A percentile compares a stretch with the other conserved stretches of the same genome.
These are phyloP conservation scores for Mesochorus sp. DNA, from an alignment of 2,888 invertebrate species.

Conservation along the genomic window DNA sequence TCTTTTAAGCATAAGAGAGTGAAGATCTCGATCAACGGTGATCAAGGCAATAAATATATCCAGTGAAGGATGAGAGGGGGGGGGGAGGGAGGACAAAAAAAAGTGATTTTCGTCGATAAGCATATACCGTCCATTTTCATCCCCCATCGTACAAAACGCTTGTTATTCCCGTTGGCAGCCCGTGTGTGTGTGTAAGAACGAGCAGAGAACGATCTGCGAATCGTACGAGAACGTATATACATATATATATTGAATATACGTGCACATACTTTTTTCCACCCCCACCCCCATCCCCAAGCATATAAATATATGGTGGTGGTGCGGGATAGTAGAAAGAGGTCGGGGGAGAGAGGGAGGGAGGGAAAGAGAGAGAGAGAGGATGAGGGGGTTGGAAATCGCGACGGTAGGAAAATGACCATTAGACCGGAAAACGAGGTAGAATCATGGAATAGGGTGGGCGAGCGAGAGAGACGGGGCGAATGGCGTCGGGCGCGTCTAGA, in stretches of 20 bases:
- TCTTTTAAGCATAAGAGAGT: too few relatives aligned
- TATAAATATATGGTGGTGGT: too few relatives aligned
- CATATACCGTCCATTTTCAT: background rate
- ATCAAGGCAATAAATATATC: too few relatives aligned
- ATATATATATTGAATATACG: too few relatives aligned
- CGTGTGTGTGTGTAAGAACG: background rate
- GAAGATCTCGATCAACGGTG: too few relatives aligned
- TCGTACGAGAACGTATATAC: too few relatives aligned
- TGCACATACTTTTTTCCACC: too few relatives aligned
- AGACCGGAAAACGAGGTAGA: constrained; percentile 79
- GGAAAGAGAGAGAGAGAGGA: too few relatives aligned
- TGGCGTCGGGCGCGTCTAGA: constrained; percentile 77
- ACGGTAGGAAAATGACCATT: constrained; percentile 72
- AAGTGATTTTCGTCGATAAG: constrained; percentile 15
- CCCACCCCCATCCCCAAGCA: too few relatives aligned
- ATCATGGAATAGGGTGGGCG: constrained; percentile 63
- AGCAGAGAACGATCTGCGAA: constrained; percentile 16
- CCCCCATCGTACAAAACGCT: background rate
- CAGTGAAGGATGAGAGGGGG: too few relatives aligned
- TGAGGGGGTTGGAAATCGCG: constrained; percentile 33
- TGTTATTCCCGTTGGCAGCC: constrained; percentile 37
- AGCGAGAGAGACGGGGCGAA: constrained; percentile 67
- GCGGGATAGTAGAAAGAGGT: too few relatives aligned
- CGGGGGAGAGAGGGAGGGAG: too few relatives aligned
- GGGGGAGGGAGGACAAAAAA: background rate